Base-by-base conservation (phyloP, 1,140 invertebrate species). In the Penaeus indicus region DNA sequence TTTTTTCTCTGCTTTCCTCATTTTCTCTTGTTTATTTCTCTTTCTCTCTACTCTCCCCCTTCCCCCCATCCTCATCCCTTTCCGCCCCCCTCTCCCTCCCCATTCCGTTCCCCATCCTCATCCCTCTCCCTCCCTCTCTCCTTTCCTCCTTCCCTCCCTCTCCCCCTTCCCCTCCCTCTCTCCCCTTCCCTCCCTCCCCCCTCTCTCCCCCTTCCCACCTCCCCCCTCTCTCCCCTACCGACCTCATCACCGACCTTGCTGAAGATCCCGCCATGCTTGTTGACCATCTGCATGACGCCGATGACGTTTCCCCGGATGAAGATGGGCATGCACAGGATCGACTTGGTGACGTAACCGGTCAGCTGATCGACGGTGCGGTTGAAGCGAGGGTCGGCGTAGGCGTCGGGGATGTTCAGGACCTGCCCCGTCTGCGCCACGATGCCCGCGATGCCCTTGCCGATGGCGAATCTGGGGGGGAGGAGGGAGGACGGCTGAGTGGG, bases 241-340 rank as follows among this genome's bases (percentile, higher is more conserved):
- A 67, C 25, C 64, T 67, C 21, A 7, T 22, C 62, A 89, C 89
- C 61, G 84, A 93, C 93, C 91, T 94, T 95, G 21, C 94, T 96
- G 92, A 97, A 97, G 38, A 92, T 92, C 4, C 95, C 95, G 61
- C 93, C 92, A 38, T 94, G 93, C 92, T 97, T 97, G 92, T 97
- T 97, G 0, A 97, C 96, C 96, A 97, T 97, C 93, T 97, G 96
- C 7, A 97, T 96, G 2, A 97, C 96, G 16, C 96, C 96, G 81
- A 97, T 96, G 18, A 97, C 94, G 90, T 94, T 94, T 25, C 95
- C 95, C 88, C 96, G 93, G 78, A 96, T 96, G 92, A 94, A 96
- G 78, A 97, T 96, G 0, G 97, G 97, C 96, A 97, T 97, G 92
- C 97, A 97, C 0, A 97, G 94, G 64, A 97, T 96, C 21, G 95